Base-by-base conservation (phyloP, 2,113 vertebrate genomes). In the Orcinus orca region DNA sequence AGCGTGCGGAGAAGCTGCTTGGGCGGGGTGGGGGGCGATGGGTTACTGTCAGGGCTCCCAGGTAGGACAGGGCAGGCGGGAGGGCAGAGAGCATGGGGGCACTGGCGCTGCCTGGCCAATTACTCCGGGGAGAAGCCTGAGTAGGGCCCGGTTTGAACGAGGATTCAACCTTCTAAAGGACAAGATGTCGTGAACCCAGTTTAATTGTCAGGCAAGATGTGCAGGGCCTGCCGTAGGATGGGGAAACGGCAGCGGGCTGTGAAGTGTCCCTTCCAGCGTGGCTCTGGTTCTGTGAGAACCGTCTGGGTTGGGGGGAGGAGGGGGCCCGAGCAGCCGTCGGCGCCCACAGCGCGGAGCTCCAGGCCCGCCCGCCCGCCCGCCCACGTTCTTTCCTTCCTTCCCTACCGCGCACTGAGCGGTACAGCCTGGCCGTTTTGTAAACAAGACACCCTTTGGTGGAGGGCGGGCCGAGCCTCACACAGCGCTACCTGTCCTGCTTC, bases 261-360 rank as follows among this genome's bases (percentile, higher is more conserved):
- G 23, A 20, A 6, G 1, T 0, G 1, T 25, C 8, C 17, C 0
- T 1, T 11, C 7, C 31, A 1, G 58, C 68, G 62, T 1, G 0
- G 36, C 80, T 25, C 20, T 0, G 6, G 55, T 3, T 33, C 47
- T 3, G 26, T 3, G 82, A 47, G 53, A 80, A 0, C 29, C 7
- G 2, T 10, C 10, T 1, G 2, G 29, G 55, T 20, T 1, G 17
- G 8, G 60, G 41, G 26, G 4, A n/a, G 15, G 11, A 50, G 41
- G 26, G 7, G 47, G 15, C 14, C 93, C 3, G 70, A 21, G 87
- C 1, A 6, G 23, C 6, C 0, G 21, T 23, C 84, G 0, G 60
- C 36, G 8, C 0, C 2, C 21, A 1, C 1, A 0, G 3, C 2
- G 33, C 36, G 8, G 53, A 10, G 29, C 77, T 47, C 68, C 68